Evolutionary conservation across 2,888 invertebrate species (phyloP).

Genomic region (Mylabris sibirica): DNA sequence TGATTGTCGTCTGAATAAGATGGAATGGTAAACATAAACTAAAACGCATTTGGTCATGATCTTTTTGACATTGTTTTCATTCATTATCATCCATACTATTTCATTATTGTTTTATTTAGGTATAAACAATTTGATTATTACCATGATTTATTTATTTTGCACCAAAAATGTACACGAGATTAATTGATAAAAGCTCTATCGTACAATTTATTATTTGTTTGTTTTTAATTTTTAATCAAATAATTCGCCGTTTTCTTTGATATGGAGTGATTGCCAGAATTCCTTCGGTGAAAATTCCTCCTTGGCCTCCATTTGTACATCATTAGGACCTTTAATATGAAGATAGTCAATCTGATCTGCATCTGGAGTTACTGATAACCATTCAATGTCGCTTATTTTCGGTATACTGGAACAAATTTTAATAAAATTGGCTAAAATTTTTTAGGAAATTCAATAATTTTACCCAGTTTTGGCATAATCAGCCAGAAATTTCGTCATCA

Average conservation of each 20-base stretch:
- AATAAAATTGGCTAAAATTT: too few relatives aligned
- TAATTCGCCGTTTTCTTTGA: slow-evolving; percentile 41
- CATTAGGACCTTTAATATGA: slow-evolving; percentile 36
- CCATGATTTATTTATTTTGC: neutral
- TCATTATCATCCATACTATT: neutral
- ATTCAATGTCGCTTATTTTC: slow-evolving; percentile 36
- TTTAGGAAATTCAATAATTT: neutral
- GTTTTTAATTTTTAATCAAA: neutral
- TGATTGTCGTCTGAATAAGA: neutral
- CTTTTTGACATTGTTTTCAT: neutral
- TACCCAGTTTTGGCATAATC: slow-evolving; percentile 46
- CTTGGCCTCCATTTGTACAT: slow-evolving; percentile 39
- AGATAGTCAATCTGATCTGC: slow-evolving; percentile 37
- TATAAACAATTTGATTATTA: neutral
- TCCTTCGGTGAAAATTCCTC: slow-evolving; percentile 35
- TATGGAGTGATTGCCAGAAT: slow-evolving; percentile 44
- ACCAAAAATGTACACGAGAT: too few relatives aligned
- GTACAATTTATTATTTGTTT: too few relatives aligned
- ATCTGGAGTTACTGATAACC: slow-evolving; percentile 39
- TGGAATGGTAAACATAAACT: too few relatives aligned
- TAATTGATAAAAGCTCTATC: too few relatives aligned
- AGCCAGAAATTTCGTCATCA: slow-evolving; percentile 45
- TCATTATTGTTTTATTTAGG: neutral
- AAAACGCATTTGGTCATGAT: neutral
- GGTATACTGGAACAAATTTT: slow-evolving; percentile 40